phyloP scores from a whole-genome alignment of 2,888 invertebrate genomes.

The Apamea epomidion region DNA sequence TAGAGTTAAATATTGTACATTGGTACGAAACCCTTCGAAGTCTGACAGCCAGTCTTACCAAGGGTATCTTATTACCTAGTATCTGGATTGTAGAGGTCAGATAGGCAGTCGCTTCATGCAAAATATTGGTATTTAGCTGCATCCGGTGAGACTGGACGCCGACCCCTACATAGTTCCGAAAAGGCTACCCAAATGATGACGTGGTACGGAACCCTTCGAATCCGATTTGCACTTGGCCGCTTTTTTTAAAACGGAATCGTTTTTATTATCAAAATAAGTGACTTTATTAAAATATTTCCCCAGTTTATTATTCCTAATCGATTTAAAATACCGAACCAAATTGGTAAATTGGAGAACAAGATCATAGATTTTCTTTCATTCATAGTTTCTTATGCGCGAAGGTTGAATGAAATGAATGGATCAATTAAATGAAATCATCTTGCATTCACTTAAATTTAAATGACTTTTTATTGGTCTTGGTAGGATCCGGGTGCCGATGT shows the following conservation, averaged over 20 bases:
- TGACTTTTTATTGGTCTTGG: slow-evolving; percentile 9
- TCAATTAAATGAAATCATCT: slow-evolving; percentile 34
- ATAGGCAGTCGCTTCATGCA: too few relatives aligned
- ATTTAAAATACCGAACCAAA: slow-evolving; percentile 39
- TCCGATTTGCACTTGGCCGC: not conserved
- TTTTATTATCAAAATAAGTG: not conserved
- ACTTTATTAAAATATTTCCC: slow-evolving; percentile 1
- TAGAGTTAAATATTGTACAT: too few relatives aligned
- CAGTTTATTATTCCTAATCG: slow-evolving; percentile 23
- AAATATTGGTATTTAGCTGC: too few relatives aligned
- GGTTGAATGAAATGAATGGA: slow-evolving; percentile 20
- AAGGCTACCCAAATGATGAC: too few relatives aligned
- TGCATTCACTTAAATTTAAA: not conserved
- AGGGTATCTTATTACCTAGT: too few relatives aligned
- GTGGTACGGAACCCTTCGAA: not conserved
- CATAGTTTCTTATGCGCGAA: slow-evolving; percentile 5
- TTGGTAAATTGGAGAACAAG: slow-evolving; percentile 15
- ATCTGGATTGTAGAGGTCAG: too few relatives aligned
- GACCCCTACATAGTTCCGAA: too few relatives aligned
- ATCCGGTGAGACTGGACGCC: too few relatives aligned
- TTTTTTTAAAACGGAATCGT: slow-evolving; percentile 10
- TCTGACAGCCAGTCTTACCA: too few relatives aligned
- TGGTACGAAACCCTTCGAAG: not conserved
- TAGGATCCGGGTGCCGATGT: slow-evolving; percentile 22
- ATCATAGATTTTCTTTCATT: slow-evolving; percentile 36